These are phyloP conservation scores for Streptopelia turtur DNA, from an alignment of 2,797 vertebrate species.

Conservation along the genomic window DNA sequence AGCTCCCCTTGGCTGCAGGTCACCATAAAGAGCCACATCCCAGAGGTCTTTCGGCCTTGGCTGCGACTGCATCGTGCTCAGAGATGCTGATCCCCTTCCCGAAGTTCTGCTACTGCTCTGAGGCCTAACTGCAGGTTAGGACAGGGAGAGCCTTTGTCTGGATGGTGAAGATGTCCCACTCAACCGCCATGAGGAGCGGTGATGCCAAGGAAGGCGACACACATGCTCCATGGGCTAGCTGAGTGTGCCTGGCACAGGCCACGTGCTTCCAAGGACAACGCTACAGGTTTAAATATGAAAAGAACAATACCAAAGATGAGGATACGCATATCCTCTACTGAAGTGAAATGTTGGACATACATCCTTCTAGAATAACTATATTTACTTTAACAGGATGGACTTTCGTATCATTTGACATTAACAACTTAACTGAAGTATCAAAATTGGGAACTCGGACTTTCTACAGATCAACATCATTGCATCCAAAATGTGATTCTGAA, in stretches of 20 bases:
- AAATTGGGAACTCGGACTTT: neutral
- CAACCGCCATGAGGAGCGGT: neutral
- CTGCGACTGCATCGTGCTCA: accelerated
- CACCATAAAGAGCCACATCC: neutral
- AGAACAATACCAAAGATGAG: neutral
- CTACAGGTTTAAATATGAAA: neutral
- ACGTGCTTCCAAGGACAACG: accelerated
- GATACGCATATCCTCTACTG: neutral
- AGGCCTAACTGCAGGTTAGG: neutral
- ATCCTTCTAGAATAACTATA: neutral
- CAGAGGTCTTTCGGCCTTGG: neutral
- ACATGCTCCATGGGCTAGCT: neutral
- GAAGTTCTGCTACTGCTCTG: neutral
- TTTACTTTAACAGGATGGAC: neutral
- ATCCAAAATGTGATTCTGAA: neutral
- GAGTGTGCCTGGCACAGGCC: neutral
- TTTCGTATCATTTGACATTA: neutral
- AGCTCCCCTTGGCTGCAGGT: neutral
- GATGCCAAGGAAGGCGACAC: neutral
- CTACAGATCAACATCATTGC: neutral
- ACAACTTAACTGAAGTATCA: neutral
- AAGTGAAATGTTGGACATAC: neutral
- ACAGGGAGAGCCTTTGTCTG: neutral
- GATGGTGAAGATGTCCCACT: neutral
- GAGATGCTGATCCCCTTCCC: neutral